These are phyloP conservation scores for Cheirogaleus major DNA, from an alignment of 2,797 vertebrate genomes.

Conservation along the genomic window DNA sequence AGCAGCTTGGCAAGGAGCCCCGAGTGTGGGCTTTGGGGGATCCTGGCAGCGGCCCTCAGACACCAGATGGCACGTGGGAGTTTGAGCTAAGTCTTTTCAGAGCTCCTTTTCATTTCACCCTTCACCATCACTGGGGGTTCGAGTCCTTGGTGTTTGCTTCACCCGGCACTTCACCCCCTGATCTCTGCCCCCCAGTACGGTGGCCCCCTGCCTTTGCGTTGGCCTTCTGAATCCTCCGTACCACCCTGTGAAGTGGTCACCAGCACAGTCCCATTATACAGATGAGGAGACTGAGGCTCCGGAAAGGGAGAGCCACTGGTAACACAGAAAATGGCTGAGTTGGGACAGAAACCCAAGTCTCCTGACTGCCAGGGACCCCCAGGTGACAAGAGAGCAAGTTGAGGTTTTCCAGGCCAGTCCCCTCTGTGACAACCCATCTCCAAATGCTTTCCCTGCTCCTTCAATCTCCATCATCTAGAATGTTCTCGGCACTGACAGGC, in stretches of 20 bases:
- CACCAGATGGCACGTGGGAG: accelerated
- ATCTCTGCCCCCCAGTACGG: neutral
- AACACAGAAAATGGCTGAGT: neutral
- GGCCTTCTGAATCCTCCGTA: neutral
- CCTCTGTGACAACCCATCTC: neutral
- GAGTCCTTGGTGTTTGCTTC: neutral
- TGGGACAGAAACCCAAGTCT: neutral
- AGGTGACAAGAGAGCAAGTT: neutral
- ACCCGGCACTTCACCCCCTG: neutral
- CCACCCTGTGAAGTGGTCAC: neutral
- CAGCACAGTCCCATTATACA: neutral
- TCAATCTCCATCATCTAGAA: neutral
- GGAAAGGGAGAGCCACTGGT: neutral
- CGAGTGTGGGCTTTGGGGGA: neutral
- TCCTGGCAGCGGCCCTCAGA: neutral
- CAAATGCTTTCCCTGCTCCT: neutral
- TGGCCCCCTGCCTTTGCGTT: neutral
- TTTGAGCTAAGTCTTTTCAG: neutral
- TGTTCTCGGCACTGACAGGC: neutral
- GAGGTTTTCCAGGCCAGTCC: neutral
- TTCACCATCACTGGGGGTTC: neutral
- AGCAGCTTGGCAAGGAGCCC: neutral
- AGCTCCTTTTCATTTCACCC: neutral
- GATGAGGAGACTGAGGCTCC: neutral
- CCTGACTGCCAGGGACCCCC: neutral